phyloP scores from a whole-genome alignment of 2,797 vertebrate genomes.

The Enteromius thamalakanensis region DNA sequence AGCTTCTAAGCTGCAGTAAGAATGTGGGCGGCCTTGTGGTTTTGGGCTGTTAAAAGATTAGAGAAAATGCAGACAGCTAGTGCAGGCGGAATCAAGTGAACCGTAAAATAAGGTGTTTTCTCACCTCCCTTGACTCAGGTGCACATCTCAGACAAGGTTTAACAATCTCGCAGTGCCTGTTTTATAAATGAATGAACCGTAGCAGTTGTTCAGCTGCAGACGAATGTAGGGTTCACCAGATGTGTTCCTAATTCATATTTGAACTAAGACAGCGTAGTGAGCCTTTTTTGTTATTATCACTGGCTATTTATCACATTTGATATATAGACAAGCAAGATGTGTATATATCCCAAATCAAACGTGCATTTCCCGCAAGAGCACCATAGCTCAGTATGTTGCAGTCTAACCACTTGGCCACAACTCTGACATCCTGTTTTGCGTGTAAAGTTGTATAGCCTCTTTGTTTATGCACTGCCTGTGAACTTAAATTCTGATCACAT shows the following conservation, averaged over 20 bases:
- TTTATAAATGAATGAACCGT: conserved; percentile 38
- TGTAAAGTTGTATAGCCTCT: not conserved
- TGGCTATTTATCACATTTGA: not conserved
- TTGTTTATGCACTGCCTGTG: conserved; percentile 1
- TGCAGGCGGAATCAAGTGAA: conserved; percentile 72
- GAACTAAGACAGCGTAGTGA: not conserved
- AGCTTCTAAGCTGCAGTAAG: conserved; percentile 67
- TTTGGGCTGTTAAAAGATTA: conserved; percentile 67
- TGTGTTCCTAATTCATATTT: conserved; percentile 28
- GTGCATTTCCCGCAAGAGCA: not conserved
- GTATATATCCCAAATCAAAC: not conserved
- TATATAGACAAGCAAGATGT: not conserved
- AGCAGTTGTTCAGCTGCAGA: conserved; percentile 15
- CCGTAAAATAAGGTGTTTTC: conserved; percentile 78
- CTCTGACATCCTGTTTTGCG: not conserved
- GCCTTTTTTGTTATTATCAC: not conserved
- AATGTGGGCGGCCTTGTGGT: conserved; percentile 66
- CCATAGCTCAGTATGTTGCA: not conserved
- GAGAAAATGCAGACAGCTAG: conserved; percentile 67
- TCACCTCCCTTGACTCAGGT: conserved; percentile 69
- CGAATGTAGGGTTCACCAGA: not conserved
- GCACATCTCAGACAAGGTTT: conserved; percentile 59
- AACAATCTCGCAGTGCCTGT: conserved; percentile 20
- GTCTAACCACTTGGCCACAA: not conserved
- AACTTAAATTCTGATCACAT: conserved; percentile 22